Evolutionary conservation across 37 sponge, comb jelly and placozoan species (phyloP).

Genomic region (Halisarca cf. caerulea): DNA sequence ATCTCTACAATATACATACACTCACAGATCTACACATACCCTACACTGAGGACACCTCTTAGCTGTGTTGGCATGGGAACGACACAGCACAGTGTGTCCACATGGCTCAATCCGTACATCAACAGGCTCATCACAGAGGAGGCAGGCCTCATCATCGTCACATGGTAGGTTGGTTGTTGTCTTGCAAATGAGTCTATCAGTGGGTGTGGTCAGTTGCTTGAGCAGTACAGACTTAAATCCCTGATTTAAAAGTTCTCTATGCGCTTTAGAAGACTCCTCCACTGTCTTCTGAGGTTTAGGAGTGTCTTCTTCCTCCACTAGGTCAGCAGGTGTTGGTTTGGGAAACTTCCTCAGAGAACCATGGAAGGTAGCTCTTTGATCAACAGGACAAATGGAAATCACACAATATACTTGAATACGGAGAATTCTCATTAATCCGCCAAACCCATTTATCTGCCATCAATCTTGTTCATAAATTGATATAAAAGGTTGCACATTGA

Average conservation of each 20-base stretch:
- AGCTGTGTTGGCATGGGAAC: conserved; percentile 51
- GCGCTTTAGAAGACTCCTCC: too few species aligned
- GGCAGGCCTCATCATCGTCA: conserved; percentile 22
- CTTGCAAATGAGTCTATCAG: too few species aligned
- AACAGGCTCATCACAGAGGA: conserved; percentile 71
- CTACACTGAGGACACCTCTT: conserved; percentile 82
- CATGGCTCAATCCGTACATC: conserved; percentile 77
- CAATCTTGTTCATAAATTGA: too few species aligned
- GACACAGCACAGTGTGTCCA: conserved; percentile 73
- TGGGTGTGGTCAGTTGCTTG: conserved; percentile 12
- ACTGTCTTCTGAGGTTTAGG: background rate
- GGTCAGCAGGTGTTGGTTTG: conserved; percentile 3
- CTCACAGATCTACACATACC: conserved; percentile 10
- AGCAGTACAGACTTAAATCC: background rate
- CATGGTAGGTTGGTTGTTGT: background rate
- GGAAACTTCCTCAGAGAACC: conserved; percentile 20
- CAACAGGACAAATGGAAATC: too few species aligned
- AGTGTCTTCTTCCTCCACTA: background rate
- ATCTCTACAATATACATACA: background rate
- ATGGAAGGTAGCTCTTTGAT: conserved; percentile 21
- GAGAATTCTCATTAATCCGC: too few species aligned
- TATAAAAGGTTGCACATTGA: too few species aligned
- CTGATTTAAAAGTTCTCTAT: background rate
- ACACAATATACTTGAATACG: too few species aligned
- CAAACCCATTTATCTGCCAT: too few species aligned